These are phyloP conservation scores for Chanos chanos DNA, from an alignment of 2,797 vertebrate genomes.

Conservation along the genomic window DNA sequence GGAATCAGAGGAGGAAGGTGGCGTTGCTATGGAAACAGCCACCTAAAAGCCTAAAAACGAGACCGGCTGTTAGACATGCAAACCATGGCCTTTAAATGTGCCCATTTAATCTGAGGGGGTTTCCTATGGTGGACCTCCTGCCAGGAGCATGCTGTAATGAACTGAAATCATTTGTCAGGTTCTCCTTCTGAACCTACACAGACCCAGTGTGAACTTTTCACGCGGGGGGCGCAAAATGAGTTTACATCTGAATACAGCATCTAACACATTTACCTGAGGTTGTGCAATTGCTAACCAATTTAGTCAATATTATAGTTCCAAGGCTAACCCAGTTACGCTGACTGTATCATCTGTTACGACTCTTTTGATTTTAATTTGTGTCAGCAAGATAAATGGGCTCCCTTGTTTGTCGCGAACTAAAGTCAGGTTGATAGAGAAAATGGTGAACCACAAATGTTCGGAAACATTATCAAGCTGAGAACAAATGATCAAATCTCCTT, in stretches of 20 bases:
- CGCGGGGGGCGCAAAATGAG: constrained; percentile 58
- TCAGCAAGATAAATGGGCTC: constrained; percentile 93
- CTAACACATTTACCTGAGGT: constrained; percentile 34
- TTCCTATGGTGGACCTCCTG: constrained; percentile 76
- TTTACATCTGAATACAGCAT: constrained; percentile 16
- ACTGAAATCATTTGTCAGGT: constrained; percentile 35
- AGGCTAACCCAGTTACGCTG: constrained; percentile 92
- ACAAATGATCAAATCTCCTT: no score
- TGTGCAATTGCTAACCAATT: constrained; percentile 42
- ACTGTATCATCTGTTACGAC: constrained; percentile 88
- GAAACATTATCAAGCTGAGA: no score
- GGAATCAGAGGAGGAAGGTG: no score
- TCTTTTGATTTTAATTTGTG: constrained; percentile 95
- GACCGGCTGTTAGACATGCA: constrained; percentile 13
- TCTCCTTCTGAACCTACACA: constrained; percentile 38
- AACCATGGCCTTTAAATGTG: constrained; percentile 25
- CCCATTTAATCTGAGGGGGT: constrained; percentile 70
- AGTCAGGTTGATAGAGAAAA: constrained; percentile 72
- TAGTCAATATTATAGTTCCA: constrained; percentile 18
- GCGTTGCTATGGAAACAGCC: constrained; percentile 22
- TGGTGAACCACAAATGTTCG: not conserved
- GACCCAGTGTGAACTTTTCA: constrained; percentile 78
- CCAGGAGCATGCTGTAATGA: constrained; percentile 34
- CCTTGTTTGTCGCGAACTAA: constrained; percentile 75
- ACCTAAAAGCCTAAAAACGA: not conserved